Evolutionary conservation across 2,888 invertebrate species (phyloP), one percentile per base, ranked within the genome.

Genomic region (Ophraella communa): DNA sequence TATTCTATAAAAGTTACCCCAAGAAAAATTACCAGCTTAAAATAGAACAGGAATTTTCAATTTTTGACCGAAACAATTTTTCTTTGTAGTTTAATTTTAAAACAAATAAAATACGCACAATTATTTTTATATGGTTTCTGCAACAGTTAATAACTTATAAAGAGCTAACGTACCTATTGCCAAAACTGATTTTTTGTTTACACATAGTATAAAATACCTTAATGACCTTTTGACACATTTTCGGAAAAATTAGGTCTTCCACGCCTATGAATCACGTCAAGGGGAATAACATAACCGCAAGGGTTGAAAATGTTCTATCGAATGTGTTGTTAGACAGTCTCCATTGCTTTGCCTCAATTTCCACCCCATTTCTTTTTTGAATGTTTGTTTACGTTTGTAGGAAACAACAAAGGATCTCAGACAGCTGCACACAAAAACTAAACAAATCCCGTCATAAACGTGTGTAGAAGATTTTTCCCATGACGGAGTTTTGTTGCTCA

Each of bases 221-320:
- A 14, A 39, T 7, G 8, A 17, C 7, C 17, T 17, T 51, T 17
- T 17, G 27, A 51, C 8, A 17, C 27, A 27, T 27, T 51, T 30
- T 51, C 7, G 1, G 17, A 24, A 24, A 27, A 27, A 45, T 1
- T 23, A 47, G n/a, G 47, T 47, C 11, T 49, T 27, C 64, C 47
- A 59, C 64, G 58, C 49, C 54, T 23, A 54, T 64, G 64, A 39
- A 23, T n/a, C 24, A 49, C 69, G 59, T 51, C 49, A 51, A 51
- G 63, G 66, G 60, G 51, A 23, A 51, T 57, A 64, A 67, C 66
- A 67, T 71, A 73, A 77, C 74, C 77, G 72, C 76, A 75, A 75
- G 75, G 76, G 76, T 74, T 76, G 75, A 73, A 73, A 75, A 73
- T 72, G 71, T 68, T 68, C 73, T 74, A 73, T 74, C 73, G 71